Evolutionary conservation across 2,113 vertebrate species (phyloP).

Genomic region (Peromyscus polionotus): DNA sequence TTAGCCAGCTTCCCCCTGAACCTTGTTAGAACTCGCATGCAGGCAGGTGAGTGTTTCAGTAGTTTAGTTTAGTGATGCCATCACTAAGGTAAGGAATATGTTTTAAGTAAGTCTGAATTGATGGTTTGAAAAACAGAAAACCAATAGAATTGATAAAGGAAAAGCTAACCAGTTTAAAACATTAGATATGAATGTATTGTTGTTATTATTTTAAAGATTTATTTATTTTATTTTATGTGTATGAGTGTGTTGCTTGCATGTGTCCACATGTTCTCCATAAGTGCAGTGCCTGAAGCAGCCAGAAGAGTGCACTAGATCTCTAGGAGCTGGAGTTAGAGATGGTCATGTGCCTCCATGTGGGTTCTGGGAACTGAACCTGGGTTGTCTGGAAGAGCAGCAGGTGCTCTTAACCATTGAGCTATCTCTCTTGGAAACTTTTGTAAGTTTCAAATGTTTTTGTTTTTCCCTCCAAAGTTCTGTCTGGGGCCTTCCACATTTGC

Average conservation of each 20-base stretch:
- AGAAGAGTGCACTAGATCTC: not conserved
- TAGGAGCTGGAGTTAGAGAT: not conserved
- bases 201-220: not conserved
- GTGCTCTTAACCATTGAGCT: not conserved
- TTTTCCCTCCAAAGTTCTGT: conserved; percentile 13
- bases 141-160: not conserved
- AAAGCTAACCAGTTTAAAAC: conserved; percentile 48
- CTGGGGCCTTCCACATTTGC: not conserved
- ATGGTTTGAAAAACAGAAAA: conserved; percentile 29
- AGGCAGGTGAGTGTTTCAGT: conserved; percentile 89
- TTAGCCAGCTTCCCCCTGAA: conserved; percentile 94
- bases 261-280: not conserved
- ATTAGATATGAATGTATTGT: conserved; percentile 32
- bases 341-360: not conserved
- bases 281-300: not conserved
- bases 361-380: not conserved
- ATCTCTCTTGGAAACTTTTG: not conserved
- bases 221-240: not conserved
- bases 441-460: conserved; percentile 38
- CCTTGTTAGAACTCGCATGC: conserved; percentile 94
- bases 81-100: conserved; percentile 21
- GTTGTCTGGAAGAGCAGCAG: not conserved
- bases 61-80: not conserved
- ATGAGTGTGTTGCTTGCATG: not conserved
- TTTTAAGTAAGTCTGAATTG: conserved; percentile 49